Base-by-base conservation (phyloP, 2,113 vertebrate genomes). In the Pleuronectes platessa region DNA sequence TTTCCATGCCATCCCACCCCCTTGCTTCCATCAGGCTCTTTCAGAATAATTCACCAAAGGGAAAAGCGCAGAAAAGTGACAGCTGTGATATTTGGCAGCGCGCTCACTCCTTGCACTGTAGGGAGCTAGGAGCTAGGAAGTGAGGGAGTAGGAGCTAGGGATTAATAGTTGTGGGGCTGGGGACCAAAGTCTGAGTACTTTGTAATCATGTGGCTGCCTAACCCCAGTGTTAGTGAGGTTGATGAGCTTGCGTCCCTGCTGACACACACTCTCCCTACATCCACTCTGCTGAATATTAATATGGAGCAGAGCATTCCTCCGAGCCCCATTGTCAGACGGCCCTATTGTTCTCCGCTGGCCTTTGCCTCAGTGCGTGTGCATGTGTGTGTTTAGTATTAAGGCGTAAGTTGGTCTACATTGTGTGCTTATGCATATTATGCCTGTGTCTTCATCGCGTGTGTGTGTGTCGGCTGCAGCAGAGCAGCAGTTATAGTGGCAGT, bases 151-250 rank as follows among this genome's bases (percentile, higher is more conserved):
- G 82, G 82, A 90, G 78, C 71, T 66, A 74, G 83, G 88, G 87
- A 87, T 84, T 89, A 81, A 81, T 88, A 85, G 86, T 89, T 91
- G 11, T 37, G 42, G 61, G 70, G 62, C 87, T 83, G 71, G 87
- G 89, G 88, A 91, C 81, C 71, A 81, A 89, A 89, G 83, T 89
- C 83, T 79, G 88, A 89, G 84, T 80, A 85, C 88, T 91, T 90
- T 90, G 91, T 89, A 93, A 92, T 93, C 92, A 91, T 88, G 89
- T 82, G 90, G 81, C 91, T 87, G 85, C 72, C 86, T 90, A 88
- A 91, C 90, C 85, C 81, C 79, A 55, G 85, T 81, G 91, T 87
- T 92, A 82, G 87, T 45, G 75, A 84, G 89, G 88, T 87, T 93
- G 92, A 93, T 93, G 90, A 90, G 91, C 88, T 79, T 68, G 82